These are phyloP conservation scores for Vicugna pacos DNA, from an alignment of 2,113 vertebrate genomes.

Conservation along the genomic window DNA sequence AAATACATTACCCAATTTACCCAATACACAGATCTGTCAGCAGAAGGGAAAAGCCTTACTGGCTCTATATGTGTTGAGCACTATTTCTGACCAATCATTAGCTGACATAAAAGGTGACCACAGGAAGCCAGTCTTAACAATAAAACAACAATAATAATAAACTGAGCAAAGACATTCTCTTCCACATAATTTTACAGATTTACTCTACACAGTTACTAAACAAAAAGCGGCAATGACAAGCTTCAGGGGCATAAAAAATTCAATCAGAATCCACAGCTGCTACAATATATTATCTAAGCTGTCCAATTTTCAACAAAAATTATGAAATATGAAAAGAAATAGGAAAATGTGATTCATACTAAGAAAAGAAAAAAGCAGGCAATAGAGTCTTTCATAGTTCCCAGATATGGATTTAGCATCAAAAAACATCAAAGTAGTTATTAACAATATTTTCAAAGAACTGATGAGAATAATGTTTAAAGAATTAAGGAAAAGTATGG, in stretches of 20 bases:
- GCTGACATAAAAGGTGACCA: not conserved
- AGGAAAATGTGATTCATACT: not conserved
- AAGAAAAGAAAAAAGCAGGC: not conserved
- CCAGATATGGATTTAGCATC: not conserved
- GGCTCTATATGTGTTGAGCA: not conserved
- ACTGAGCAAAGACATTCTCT: not conserved
- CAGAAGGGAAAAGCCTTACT: not conserved
- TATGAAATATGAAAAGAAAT: not conserved
- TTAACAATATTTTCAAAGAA: not conserved
- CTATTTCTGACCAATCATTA: not conserved
- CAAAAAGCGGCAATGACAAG: slow-evolving; percentile 5
- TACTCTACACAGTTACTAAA: not conserved
- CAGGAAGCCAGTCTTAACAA: slow-evolving; percentile 18
- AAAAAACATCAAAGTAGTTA: not conserved
- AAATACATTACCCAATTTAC: not conserved
- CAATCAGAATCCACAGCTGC: not conserved
- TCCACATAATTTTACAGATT: not conserved
- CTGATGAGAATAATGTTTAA: not conserved
- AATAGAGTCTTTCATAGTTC: not conserved
- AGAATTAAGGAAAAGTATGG: not conserved
- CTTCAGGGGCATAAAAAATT: not conserved
- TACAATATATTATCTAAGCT: not conserved
- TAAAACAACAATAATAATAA: not conserved
- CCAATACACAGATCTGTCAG: not conserved
- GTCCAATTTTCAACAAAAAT: not conserved